Evolutionary conservation across 2,888 invertebrate genomes (phyloP), one percentile per base, ranked within the genome.

Genomic region (Xanthostigma xanthostigma): DNA sequence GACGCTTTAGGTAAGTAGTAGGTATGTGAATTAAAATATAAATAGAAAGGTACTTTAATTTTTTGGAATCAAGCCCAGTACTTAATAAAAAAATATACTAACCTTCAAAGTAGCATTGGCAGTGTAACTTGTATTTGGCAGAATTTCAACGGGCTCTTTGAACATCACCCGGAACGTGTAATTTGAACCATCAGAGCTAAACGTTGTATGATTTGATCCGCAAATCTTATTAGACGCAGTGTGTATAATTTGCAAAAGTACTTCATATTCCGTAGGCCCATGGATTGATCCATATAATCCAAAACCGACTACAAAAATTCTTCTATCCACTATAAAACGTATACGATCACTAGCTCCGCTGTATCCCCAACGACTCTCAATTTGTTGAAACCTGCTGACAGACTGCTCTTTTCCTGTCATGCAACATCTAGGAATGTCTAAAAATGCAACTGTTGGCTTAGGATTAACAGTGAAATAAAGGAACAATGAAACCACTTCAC

Each of bases 261-360:
- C 85, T 61, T 80, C 76, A 64, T 88, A 89, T 61, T 87, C 86
- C 8, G 81, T 78, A 2, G 80, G 76, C 27, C 84, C 84, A 63
- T 84, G 81, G 58, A 86, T 83, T 35, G 87, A 85, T 35, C 88
- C 89, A 64, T 87, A 89, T 53, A 90, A 68, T 49, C 89, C 89
- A 65, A 89, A 86, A 2, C 89, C 90, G 50, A 87, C 83, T 14
- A 90, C 77, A 66, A 83, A 88, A 56, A 90, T 85, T 50, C 82
- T 73, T 57, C 81, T 75, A 62, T 89, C 87, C 1, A 86, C 87
- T 35, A 79, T 79, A 62, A 90, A 89, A 58, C 87, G 75, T 54
- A 89, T 86, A 56, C 86, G 69, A 63, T 89, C 89, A 45, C 84
- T 81, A 0, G 85, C 84, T 4, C 88, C 88, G 62, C 81, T 84